These are phyloP conservation scores for Bellardia bayeri DNA, from an alignment of 2,888 invertebrate genomes.

Conservation along the genomic window DNA sequence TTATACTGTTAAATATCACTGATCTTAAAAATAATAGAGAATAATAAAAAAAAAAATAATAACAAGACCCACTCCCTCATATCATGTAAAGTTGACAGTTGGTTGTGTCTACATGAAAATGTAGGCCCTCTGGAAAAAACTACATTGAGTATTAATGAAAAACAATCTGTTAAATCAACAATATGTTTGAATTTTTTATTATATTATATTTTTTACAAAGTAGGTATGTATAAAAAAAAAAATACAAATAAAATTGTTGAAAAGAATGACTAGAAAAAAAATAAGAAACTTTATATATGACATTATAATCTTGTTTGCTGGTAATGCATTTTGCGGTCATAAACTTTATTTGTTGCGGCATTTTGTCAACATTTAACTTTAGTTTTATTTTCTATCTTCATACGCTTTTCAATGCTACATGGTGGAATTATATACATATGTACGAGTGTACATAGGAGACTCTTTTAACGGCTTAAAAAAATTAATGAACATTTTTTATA, in stretches of 20 bases:
- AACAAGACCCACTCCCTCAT: constrained; percentile 45
- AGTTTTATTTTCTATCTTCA: constrained; percentile 41
- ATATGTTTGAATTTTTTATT: constrained; percentile 14
- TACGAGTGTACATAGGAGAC: neutral
- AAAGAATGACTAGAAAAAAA: constrained; percentile 11
- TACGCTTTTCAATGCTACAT: constrained; percentile 51
- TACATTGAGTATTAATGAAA: neutral
- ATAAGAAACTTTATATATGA: constrained; percentile 60
- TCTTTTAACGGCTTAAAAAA: neutral
- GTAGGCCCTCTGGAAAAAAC: constrained; percentile 28
- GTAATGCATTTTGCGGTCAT: constrained; percentile 73
- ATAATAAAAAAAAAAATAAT: neutral
- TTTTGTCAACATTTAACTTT: constrained; percentile 72
- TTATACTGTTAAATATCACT: constrained; percentile 51
- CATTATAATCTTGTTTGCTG: constrained; percentile 66
- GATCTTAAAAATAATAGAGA: neutral
- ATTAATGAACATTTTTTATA: no score
- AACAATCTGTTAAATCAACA: constrained; percentile 49
- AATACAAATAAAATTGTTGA: constrained; percentile 19
- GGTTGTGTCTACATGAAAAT: constrained; percentile 40
- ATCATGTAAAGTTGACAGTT: constrained; percentile 50
- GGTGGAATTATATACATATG: constrained; percentile 29
- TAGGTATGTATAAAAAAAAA: neutral
- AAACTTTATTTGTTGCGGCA: constrained; percentile 74
- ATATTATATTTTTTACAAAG: neutral